Evolutionary conservation across 2,797 vertebrate genomes (phyloP), one percentile per base, ranked within the genome.

Genomic region (Sebastes diploproa): DNA sequence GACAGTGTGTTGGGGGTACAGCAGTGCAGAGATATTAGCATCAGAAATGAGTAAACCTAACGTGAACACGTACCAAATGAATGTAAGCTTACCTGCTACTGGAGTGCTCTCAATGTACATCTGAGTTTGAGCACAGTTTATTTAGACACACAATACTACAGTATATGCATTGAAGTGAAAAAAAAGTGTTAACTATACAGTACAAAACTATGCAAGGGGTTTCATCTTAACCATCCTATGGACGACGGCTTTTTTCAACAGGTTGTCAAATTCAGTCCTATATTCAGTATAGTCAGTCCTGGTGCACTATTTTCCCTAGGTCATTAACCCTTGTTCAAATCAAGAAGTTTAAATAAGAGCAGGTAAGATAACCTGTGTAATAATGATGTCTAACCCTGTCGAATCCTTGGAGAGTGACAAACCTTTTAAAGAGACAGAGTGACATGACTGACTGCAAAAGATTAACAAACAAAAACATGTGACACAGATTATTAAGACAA

Each of bases 151-250:
- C 22, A 5, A 83, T 58, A 89, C 66, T 80, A 84, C 42, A 85
- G 50, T 68, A 86, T 86, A 78, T 89, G 87, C 67, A 85, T 5
- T 75, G 62, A 84, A 78, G 75, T 85, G 81, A 76, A 69, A 83
- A 81, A 86, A 86, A 84, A 70, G 59, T 78, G 82, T 85, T 82
- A 79, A 86, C 65, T 79, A 83, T 86, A 92, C 89, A 90, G 84
- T 88, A 90, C 77, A 89, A 88, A 92, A 87, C 78, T 79, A 85
- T 30, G 70, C 46, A 69, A 58, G 34, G 64, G 67, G 72, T 80
- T 82, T 78, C 7, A 77, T 69, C 58, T 27, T 69, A 55, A 78
- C 42, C 66, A 76, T 77, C 81, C 56, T 36, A 59, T 42, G 7
- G 75, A 56, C 8, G 30, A 75, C 27, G 9, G 20, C 16, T 54